A percentile compares a stretch with the other conserved stretches of the same genome.
phyloP scores from a whole-genome alignment of 2,797 vertebrate genomes.

The Naso thynnoides region DNA sequence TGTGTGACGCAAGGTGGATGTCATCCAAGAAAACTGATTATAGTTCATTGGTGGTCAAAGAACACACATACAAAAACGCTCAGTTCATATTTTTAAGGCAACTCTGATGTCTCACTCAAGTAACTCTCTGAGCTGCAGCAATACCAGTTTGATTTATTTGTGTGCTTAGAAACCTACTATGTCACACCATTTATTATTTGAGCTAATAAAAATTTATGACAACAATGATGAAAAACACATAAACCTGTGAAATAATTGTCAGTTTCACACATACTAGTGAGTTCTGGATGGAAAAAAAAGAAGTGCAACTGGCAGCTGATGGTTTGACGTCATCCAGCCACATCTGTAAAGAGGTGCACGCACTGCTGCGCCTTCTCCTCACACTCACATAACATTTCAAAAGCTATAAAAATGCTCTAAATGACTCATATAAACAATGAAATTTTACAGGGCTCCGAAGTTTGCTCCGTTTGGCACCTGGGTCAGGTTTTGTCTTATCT shows the following conservation, averaged over 20 bases:
- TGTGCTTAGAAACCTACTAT: slow-evolving; percentile 3
- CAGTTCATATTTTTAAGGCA: not conserved
- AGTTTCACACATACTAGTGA: slow-evolving; percentile 5
- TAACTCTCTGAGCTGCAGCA: not conserved
- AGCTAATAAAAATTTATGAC: not conserved
- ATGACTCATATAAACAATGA: slow-evolving; percentile 15
- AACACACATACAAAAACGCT: not conserved
- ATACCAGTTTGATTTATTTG: not conserved
- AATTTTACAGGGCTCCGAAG: not conserved
- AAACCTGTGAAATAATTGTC: slow-evolving; percentile 10
- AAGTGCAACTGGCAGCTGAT: slow-evolving; percentile 6
- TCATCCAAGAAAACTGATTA: not conserved
- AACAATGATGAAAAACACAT: slow-evolving; percentile 8
- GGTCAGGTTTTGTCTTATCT: not conserved
- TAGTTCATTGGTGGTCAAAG: not conserved
- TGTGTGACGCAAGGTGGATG: not conserved
- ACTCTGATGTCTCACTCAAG: not conserved
- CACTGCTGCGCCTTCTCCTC: slow-evolving; percentile 45
- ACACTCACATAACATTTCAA: slow-evolving; percentile 23
- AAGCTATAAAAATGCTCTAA: slow-evolving; percentile 22
- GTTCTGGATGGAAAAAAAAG: not conserved
- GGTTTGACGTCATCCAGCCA: slow-evolving; percentile 7
- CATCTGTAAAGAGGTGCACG: slow-evolving; percentile 50
- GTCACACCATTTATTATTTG: slow-evolving; percentile 6
- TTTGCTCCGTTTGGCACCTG: slow-evolving; percentile 9